Evolutionary conservation across 2,113 vertebrate genomes (phyloP).

Genomic region (Nesogale talazaci): DNA sequence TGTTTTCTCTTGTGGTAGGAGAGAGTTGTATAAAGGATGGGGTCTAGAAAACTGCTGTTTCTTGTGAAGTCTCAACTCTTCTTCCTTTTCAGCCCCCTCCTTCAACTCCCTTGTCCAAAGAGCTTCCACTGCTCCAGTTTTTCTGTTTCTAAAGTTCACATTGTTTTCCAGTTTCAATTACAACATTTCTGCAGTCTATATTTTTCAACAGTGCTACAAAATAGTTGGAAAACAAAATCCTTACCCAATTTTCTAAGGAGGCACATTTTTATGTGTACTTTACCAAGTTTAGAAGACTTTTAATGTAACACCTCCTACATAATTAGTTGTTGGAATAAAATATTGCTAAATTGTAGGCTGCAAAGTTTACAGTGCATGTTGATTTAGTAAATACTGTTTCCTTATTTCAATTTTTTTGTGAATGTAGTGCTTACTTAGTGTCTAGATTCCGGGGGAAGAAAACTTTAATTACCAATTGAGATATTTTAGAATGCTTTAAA

Average conservation of each 20-base stretch:
- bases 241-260: constrained; percentile 65
- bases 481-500: constrained; percentile 51
- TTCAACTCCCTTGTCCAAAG: not conserved
- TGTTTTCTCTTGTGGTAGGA: too few species aligned
- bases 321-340: constrained; percentile 78
- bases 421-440: constrained; percentile 40
- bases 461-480: not conserved
- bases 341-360: constrained; percentile 68
- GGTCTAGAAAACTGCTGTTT: not conserved
- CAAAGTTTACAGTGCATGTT: constrained; percentile 66
- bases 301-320: constrained; percentile 72
- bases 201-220: constrained; percentile 57
- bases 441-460: constrained; percentile 29
- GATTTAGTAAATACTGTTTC: constrained; percentile 70
- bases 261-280: constrained; percentile 56
- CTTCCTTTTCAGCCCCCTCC: not conserved
- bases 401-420: constrained; percentile 65
- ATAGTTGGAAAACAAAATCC: constrained; percentile 57
- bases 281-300: constrained; percentile 68
- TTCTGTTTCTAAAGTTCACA: constrained; percentile 42
- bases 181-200: constrained; percentile 30
- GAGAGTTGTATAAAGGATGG: not conserved
- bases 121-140: not conserved
- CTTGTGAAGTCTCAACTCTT: not conserved
- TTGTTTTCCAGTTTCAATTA: constrained; percentile 54